Evolutionary conservation across 1,140 invertebrate species (phyloP), one percentile per base, ranked within the genome.

Genomic region (Pseudoatta argentina): DNA sequence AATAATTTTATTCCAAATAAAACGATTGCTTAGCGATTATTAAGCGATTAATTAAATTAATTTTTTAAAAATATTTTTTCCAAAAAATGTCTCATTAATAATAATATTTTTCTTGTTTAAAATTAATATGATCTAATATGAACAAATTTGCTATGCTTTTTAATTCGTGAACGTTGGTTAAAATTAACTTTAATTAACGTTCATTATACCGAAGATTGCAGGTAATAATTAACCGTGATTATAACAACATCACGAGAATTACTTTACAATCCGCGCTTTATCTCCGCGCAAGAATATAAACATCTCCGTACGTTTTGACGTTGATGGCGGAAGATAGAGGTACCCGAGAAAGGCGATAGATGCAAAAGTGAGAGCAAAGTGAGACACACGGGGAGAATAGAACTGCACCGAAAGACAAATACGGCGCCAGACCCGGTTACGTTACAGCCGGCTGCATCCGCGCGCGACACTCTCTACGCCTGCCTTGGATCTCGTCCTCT

Each of bases 361-460:
- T 27, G 34, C n/a, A 67, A 34, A 64, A 69, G 44, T 21, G 18
- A 59, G 71, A 16, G 57, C 44, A 63, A 67, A 34, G 61, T 53
- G 55, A 73, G 67, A 71, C n/a, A 59, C 24, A 44, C 39, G 39
- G 2, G 5, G 39, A 39, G 51, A 69, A 76, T 75, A 88, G 63
- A 69, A 78, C 67, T 85, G 73, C 61, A 51, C 57, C 44, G 48
- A 67, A 86, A 87, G 85, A 87, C 78, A 87, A 89, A 89, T 89
- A 88, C 51, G 71, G 57, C 72, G 64, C 75, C 64, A 73, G 87
- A 76, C 48, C 82, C 69, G 73, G 86, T 77, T 82, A 86, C 82
- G 86, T 81, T 88, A 86, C 87, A 89, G 77, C 82, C 64, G 76
- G 63, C 55, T 82, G 55, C 86, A 85, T 75, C 51, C 69, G 55